phyloP scores from a whole-genome alignment of 1,140 invertebrate genomes.

The Acromyrmex heyeri region DNA sequence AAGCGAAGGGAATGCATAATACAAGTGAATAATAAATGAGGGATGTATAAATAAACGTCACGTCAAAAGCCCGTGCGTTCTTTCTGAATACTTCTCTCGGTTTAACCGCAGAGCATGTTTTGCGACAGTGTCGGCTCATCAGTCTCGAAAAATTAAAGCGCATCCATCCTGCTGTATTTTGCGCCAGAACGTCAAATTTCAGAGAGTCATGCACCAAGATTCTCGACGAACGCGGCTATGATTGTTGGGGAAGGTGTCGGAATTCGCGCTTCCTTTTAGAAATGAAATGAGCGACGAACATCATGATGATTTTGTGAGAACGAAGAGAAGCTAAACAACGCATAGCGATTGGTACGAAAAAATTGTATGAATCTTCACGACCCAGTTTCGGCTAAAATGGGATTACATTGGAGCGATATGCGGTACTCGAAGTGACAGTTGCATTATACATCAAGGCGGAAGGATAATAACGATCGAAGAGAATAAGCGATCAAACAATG shows the following conservation, averaged over 20 bases:
- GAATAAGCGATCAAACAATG: constrained; percentile 63
- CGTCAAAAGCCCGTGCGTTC: constrained; percentile 29
- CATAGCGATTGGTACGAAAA: constrained; percentile 34
- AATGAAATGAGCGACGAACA: background rate
- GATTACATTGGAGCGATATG: constrained; percentile 31
- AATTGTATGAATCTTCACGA: constrained; percentile 36
- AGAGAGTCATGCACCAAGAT: background rate
- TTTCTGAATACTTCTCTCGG: constrained; percentile 43
- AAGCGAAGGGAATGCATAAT: constrained; percentile 53
- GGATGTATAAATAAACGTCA: constrained; percentile 28
- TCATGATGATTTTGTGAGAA: background rate
- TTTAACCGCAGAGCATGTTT: constrained; percentile 19
- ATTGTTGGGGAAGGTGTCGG: background rate
- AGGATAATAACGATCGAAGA: constrained; percentile 59
- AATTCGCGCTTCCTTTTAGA: constrained; percentile 12
- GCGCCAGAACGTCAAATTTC: constrained; percentile 22
- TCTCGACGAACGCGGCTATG: background rate
- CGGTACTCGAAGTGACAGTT: constrained; percentile 47
- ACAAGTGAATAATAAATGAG: constrained; percentile 49
- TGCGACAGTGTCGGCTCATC: background rate
- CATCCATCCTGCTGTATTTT: constrained; percentile 8
- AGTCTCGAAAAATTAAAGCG: constrained; percentile 54
- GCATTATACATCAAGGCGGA: constrained; percentile 53
- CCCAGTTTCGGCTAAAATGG: constrained; percentile 40
- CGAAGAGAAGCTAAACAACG: constrained; percentile 18